Evolutionary conservation across 2,113 vertebrate genomes (phyloP).

Genomic region (Trachemys scripta): DNA sequence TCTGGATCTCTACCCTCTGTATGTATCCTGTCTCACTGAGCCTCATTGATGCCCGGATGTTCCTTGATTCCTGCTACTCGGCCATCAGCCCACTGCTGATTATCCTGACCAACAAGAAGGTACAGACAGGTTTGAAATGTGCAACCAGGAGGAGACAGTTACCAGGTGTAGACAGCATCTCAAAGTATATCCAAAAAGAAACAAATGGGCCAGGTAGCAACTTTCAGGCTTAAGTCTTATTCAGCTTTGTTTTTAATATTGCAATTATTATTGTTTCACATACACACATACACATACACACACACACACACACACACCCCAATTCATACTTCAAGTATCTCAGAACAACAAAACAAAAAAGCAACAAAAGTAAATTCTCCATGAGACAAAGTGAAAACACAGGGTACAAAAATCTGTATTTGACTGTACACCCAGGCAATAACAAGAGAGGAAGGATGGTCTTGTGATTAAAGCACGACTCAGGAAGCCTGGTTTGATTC

Average conservation of each 20-base stretch:
- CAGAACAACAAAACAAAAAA: no score
- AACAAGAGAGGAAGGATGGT: no score
- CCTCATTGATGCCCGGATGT: constrained; percentile 29
- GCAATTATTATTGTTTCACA: not conserved
- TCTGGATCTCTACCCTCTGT: constrained; percentile 48
- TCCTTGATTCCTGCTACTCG: constrained; percentile 50
- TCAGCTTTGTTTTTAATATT: not conserved
- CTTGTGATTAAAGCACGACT: no score
- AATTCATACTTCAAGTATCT: no score
- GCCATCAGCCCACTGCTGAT: constrained; percentile 46
- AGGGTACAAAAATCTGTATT: no score
- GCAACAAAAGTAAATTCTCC: no score
- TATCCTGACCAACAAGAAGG: constrained; percentile 52
- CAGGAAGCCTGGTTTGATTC: no score
- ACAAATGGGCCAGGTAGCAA: not conserved
- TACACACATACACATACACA: no score
- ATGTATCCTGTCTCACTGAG: not conserved
- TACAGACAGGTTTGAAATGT: constrained; percentile 23
- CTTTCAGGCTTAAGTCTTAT: not conserved
- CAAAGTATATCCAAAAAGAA: not conserved
- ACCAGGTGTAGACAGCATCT: not conserved
- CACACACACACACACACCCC: no score
- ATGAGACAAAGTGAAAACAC: no score
- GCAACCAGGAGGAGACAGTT: not conserved
- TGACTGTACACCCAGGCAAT: no score